A percentile compares a stretch with the other conserved stretches of the same genome.
Evolutionary conservation across 2,888 invertebrate species (phyloP).

Genomic region (Oeneis ivallda): DNA sequence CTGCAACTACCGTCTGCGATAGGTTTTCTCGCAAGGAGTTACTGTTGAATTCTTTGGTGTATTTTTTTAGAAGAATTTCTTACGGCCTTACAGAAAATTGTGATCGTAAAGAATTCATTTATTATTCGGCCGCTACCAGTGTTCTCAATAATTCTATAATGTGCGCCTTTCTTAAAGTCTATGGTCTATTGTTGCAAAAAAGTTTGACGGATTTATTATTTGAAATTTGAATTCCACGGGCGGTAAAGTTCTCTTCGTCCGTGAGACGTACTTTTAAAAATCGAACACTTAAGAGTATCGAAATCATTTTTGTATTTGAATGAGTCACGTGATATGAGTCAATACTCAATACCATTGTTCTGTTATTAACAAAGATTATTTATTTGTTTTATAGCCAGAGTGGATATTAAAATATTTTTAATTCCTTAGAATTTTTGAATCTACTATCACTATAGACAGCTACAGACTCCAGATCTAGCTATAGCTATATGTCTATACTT

Average conservation of each 20-base stretch:
- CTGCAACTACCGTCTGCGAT: too few relatives aligned
- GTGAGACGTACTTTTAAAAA: conserved; percentile 37
- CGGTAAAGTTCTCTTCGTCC: conserved; percentile 21
- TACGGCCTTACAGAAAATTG: too few relatives aligned
- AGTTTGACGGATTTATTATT: background rate
- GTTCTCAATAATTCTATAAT: too few relatives aligned
- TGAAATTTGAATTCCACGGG: conserved; percentile 11
- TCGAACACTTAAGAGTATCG: conserved; percentile 36
- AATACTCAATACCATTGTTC: conserved; percentile 77
- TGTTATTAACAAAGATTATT: conserved; percentile 44
- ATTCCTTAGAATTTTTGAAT: too few relatives aligned
- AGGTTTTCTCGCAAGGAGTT: too few relatives aligned
- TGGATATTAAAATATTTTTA: background rate
- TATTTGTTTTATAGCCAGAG: background rate
- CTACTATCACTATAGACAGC: too few relatives aligned
- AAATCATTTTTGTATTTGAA: conserved; percentile 54
- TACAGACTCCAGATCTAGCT: too few relatives aligned
- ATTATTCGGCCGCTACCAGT: too few relatives aligned
- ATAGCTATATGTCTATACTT: too few relatives aligned
- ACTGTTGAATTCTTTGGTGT: too few relatives aligned
- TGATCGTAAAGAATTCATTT: too few relatives aligned
- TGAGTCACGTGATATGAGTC: conserved; percentile 77
- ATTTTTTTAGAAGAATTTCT: too few relatives aligned
- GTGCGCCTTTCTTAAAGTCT: background rate
- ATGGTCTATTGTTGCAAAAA: background rate